Evolutionary conservation across 2,113 vertebrate genomes (phyloP).

Genomic region (Anoplopoma fimbria): DNA sequence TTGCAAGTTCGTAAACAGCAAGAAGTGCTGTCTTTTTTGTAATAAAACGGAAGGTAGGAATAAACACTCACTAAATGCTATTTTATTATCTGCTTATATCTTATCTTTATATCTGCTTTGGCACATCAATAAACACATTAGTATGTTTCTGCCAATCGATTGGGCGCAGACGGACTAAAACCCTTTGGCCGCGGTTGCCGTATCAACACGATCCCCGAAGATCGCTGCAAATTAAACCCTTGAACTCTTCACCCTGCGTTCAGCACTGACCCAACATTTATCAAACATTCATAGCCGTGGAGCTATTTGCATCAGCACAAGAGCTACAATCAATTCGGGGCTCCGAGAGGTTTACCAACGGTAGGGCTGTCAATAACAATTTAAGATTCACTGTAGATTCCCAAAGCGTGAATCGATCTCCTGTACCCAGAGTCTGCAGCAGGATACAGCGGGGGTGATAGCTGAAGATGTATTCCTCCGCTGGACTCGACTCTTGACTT

Average conservation of each 20-base stretch:
- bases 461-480: slow-evolving; percentile 25
- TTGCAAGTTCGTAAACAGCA: neutral
- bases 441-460: slow-evolving; percentile 14
- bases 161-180: slow-evolving; percentile 43
- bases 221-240: slow-evolving; percentile 59
- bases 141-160: slow-evolving; percentile 60
- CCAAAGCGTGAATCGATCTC: slow-evolving; percentile 41
- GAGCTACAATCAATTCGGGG: slow-evolving; percentile 63
- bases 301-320: slow-evolving; percentile 64
- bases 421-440: neutral
- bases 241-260: slow-evolving; percentile 73
- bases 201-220: slow-evolving; percentile 37
- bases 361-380: slow-evolving; percentile 68
- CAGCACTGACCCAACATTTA: slow-evolving; percentile 54
- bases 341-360: slow-evolving; percentile 62
- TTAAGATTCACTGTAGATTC: slow-evolving; percentile 65
- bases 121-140: slow-evolving; percentile 71
- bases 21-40: slow-evolving; percentile 3
- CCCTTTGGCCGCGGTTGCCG: slow-evolving; percentile 25
- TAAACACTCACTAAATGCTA: slow-evolving; percentile 22
- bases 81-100: slow-evolving; percentile 53
- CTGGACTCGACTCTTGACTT: neutral
- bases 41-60: slow-evolving; percentile 6
- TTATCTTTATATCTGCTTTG: slow-evolving; percentile 41
- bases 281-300: slow-evolving; percentile 68